Conservation (phyloP, 1,140 invertebrate genomes). For the Heliothis virescens region DNA sequence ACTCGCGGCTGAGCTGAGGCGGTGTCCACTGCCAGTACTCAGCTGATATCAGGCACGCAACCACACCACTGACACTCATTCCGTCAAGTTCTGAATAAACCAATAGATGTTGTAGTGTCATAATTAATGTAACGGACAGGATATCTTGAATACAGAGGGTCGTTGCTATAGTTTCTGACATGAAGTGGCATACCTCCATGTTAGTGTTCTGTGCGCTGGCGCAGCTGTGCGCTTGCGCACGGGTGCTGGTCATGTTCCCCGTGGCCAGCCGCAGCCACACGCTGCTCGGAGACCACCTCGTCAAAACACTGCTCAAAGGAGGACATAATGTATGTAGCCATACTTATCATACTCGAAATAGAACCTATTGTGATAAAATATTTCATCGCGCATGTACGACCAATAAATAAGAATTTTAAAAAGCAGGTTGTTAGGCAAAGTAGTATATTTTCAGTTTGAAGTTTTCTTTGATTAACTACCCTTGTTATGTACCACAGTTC, state of each 20-base stretch:
- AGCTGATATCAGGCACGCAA: constrained; percentile 1
- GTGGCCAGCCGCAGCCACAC: constrained; percentile 66
- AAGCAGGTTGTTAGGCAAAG: too few species aligned
- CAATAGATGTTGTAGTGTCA: too few species aligned
- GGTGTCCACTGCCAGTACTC: neutral
- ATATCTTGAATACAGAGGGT: too few species aligned
- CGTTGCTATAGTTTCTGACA: neutral
- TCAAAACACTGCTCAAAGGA: constrained; percentile 59
- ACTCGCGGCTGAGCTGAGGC: neutral
- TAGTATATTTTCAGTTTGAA: too few species aligned
- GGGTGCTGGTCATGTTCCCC: constrained; percentile 69
- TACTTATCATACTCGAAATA: neutral
- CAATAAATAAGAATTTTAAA: too few species aligned
- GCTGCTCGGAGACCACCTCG: constrained; percentile 66
- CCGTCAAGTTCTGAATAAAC: too few species aligned
- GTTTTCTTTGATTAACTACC: neutral
- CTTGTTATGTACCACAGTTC: neutral
- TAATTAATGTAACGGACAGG: too few species aligned
- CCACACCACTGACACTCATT: neutral
- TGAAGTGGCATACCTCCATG: neutral
- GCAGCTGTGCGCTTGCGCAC: constrained; percentile 6
- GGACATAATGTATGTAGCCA: constrained; percentile 63
- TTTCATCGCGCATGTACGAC: too few species aligned
- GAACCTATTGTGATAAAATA: too few species aligned
- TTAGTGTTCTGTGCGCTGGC: neutral